These are phyloP conservation scores for Gadus macrocephalus DNA, from an alignment of 2,113 vertebrate species.

Conservation along the genomic window DNA sequence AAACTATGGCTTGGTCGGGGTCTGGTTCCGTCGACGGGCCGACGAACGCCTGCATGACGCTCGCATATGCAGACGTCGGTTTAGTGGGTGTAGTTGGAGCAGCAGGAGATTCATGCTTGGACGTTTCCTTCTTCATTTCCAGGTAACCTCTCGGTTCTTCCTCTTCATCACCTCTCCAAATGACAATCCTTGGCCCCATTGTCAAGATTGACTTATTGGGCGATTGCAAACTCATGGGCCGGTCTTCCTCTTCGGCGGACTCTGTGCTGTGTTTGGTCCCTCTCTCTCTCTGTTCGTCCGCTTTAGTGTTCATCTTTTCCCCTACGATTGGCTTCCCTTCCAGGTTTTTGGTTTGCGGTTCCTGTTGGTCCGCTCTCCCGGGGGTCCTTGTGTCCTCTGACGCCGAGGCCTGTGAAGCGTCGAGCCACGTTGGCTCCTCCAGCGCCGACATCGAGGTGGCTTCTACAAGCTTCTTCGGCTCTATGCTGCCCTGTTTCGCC, in stretches of 20 bases:
- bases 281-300: constrained; percentile 18
- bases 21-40: constrained; percentile 25
- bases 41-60: constrained; percentile 72
- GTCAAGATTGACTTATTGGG: constrained; percentile 25
- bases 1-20: neutral
- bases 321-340: constrained; percentile 12
- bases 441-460: constrained; percentile 82
- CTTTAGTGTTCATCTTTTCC: constrained; percentile 2
- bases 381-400: constrained; percentile 32
- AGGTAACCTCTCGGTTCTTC: constrained; percentile 26
- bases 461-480: constrained; percentile 73
- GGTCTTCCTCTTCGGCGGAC: constrained; percentile 12
- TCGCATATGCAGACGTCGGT: constrained; percentile 64
- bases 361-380: constrained; percentile 36
- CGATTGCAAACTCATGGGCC: constrained; percentile 9
- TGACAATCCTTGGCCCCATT: constrained; percentile 51
- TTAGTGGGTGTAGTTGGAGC: constrained; percentile 16
- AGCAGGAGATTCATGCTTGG: constrained; percentile 12
- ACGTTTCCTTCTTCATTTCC: constrained; percentile 21
- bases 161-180: constrained; percentile 43
- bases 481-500: constrained; percentile 50
- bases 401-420: constrained; percentile 55
- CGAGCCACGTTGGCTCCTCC: constrained; percentile 60
- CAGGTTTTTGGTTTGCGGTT: constrained; percentile 17
- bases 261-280: constrained; percentile 43